Evolutionary conservation across 2,888 invertebrate genomes (phyloP).

Genomic region (Napeogenes inachia): DNA sequence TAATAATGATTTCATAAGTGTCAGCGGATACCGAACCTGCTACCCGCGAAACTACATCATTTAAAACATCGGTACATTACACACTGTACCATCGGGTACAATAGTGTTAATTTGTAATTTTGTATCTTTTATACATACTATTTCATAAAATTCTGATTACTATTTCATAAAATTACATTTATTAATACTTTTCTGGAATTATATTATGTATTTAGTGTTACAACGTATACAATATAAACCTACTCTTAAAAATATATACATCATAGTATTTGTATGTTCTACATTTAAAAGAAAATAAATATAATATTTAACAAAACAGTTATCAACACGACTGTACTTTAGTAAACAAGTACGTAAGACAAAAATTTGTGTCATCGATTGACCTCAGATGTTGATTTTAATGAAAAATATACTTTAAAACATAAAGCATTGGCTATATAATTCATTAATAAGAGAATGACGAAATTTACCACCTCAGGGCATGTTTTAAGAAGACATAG

Average conservation of each 20-base stretch:
- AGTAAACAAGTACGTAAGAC: conserved; percentile 29
- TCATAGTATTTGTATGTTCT: neutral
- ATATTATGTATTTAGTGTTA: no score
- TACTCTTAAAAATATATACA: neutral
- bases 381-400: conserved; percentile 24
- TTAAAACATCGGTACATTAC: conserved; percentile 12
- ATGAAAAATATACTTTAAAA: conserved; percentile 18
- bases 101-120: neutral
- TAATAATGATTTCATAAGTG: conserved; percentile 12
- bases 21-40: conserved; percentile 15
- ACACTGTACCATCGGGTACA: conserved; percentile 5
- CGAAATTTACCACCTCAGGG: conserved; percentile 10
- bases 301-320: conserved; percentile 8
- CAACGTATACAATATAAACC: no score
- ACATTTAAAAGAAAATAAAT: neutral
- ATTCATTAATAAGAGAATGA: conserved; percentile 12
- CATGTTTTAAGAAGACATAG: conserved; percentile 3
- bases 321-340: conserved; percentile 24
- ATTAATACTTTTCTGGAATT: no score
- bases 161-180: neutral
- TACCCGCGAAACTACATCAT: conserved; percentile 13
- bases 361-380: conserved; percentile 33
- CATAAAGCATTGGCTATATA: conserved; percentile 10
- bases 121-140: neutral
- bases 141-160: neutral